phyloP scores from a whole-genome alignment of 2,888 invertebrate species.

The Thereva unica region DNA sequence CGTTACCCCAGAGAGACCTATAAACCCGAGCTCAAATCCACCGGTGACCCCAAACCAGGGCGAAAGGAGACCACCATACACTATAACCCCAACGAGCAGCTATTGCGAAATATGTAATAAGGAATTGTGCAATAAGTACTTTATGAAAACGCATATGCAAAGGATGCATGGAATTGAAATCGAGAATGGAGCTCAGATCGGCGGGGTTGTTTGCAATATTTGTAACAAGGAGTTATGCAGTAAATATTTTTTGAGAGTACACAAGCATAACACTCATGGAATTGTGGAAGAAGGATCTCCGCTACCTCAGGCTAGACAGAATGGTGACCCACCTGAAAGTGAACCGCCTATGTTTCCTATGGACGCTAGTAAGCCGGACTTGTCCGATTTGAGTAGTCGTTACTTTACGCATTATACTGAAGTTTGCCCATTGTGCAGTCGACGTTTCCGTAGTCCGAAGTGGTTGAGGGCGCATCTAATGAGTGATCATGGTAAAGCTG shows the following conservation, averaged over 20 bases:
- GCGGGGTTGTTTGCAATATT: slow-evolving; percentile 94
- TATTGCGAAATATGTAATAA: slow-evolving; percentile 98
- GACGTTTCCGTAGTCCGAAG: slow-evolving; percentile 84
- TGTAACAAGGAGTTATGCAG: slow-evolving; percentile 98
- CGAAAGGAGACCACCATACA: slow-evolving; percentile 63
- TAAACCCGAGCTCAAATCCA: slow-evolving; percentile 46
- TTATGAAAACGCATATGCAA: slow-evolving; percentile 99
- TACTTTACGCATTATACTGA: slow-evolving; percentile 73
- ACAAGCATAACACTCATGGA: slow-evolving; percentile 97
- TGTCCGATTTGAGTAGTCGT: slow-evolving; percentile 64
- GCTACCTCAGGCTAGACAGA: slow-evolving; percentile 55
- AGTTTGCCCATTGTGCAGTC: slow-evolving; percentile 82
- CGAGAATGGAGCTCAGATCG: slow-evolving; percentile 88
- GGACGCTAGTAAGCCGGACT: slow-evolving; percentile 40
- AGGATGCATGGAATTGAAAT: slow-evolving; percentile 97
- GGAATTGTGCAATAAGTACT: slow-evolving; percentile 98
- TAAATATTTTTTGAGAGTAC: slow-evolving; percentile 95
- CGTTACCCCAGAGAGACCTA: slow-evolving; percentile 59
- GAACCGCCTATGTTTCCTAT: slow-evolving; percentile 25
- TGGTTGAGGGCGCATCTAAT: slow-evolving; percentile 86
- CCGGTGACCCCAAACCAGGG: slow-evolving; percentile 44
- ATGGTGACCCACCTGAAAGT: slow-evolving; percentile 52
- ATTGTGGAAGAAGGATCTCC: slow-evolving; percentile 83
- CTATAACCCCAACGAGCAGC: slow-evolving; percentile 75
- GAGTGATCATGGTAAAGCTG: slow-evolving; percentile 77